Evolutionary conservation across 2,888 invertebrate species (phyloP).

Genomic region (Ischnus inquisitorius): DNA sequence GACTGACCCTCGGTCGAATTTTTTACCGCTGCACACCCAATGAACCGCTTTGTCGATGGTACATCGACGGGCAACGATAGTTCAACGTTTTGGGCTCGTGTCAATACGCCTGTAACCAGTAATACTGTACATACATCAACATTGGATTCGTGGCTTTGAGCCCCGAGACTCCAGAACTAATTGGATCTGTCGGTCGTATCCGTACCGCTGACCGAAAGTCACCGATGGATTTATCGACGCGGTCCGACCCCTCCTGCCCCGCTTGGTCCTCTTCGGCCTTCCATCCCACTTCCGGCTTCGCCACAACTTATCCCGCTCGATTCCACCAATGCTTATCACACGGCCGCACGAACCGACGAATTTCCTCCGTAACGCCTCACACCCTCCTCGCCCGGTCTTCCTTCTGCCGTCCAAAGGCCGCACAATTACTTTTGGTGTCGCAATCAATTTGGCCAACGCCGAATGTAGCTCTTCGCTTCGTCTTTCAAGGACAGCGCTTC

Average conservation of each 20-base stretch:
- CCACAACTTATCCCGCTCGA: conserved; percentile 59
- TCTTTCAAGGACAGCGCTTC: background rate
- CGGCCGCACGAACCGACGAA: conserved; percentile 12
- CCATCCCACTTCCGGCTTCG: conserved; percentile 40
- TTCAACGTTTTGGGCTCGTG: background rate
- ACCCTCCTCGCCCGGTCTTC: conserved; percentile 27
- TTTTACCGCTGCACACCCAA: too few species aligned
- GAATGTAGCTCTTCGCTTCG: background rate
- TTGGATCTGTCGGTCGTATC: conserved; percentile 64
- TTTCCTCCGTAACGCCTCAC: conserved; percentile 11
- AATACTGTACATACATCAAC: conserved; percentile 2
- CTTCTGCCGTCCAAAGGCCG: conserved; percentile 41
- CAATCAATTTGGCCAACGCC: conserved; percentile 50
- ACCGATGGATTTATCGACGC: conserved; percentile 64
- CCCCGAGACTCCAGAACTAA: conserved; percentile 55
- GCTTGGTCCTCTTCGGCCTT: conserved; percentile 28
- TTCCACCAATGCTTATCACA: conserved; percentile 55
- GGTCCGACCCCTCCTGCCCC: conserved; percentile 34
- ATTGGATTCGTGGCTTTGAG: conserved; percentile 34
- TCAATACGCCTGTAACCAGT: background rate
- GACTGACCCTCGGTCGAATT: too few species aligned
- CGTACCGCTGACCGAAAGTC: conserved; percentile 59
- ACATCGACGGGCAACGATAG: background rate
- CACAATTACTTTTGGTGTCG: conserved; percentile 53
- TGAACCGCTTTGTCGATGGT: background rate